phyloP scores from a whole-genome alignment of 2,113 vertebrate species.

The Hippocampus barbouri region DNA sequence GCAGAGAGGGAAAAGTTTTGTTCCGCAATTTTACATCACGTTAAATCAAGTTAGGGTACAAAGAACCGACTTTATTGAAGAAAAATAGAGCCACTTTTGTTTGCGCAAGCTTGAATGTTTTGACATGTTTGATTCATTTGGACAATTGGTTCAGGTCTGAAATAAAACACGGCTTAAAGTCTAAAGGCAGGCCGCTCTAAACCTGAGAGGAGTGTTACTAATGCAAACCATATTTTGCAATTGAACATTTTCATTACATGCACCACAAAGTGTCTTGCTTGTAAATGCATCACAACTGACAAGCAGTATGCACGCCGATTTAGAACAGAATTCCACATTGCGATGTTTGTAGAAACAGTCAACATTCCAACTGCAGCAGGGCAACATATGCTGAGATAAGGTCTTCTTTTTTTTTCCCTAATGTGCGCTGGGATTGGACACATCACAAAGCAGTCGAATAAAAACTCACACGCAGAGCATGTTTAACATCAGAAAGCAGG shows the following conservation, averaged over 20 bases:
- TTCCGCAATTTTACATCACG: conserved; percentile 56
- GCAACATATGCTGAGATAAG: conserved; percentile 34
- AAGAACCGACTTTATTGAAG: conserved; percentile 38
- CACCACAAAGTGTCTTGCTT: conserved; percentile 38
- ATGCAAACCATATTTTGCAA: conserved; percentile 50
- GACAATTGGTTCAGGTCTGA: conserved; percentile 22
- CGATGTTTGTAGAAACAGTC: conserved; percentile 67
- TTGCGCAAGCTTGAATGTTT: conserved; percentile 27
- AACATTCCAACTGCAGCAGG: conserved; percentile 53
- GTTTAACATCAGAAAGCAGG: conserved; percentile 1
- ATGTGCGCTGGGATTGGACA: conserved; percentile 14
- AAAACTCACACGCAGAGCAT: conserved; percentile 19
- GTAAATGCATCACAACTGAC: conserved; percentile 57
- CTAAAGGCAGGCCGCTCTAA: conserved; percentile 6
- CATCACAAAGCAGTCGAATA: conserved; percentile 13
- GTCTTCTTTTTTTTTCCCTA: conserved; percentile 12
- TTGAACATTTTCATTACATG: conserved; percentile 37
- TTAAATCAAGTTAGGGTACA: conserved; percentile 44
- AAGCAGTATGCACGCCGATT: conserved; percentile 55
- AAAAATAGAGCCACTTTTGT: conserved; percentile 33
- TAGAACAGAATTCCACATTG: conserved; percentile 69
- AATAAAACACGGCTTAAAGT: conserved; percentile 21
- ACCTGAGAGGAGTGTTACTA: conserved; percentile 32
- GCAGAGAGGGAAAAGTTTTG: conserved; percentile 63
- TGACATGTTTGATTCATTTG: conserved; percentile 39